phyloP scores from a whole-genome alignment of 2,113 vertebrate genomes.

The Bujurquina vittata region DNA sequence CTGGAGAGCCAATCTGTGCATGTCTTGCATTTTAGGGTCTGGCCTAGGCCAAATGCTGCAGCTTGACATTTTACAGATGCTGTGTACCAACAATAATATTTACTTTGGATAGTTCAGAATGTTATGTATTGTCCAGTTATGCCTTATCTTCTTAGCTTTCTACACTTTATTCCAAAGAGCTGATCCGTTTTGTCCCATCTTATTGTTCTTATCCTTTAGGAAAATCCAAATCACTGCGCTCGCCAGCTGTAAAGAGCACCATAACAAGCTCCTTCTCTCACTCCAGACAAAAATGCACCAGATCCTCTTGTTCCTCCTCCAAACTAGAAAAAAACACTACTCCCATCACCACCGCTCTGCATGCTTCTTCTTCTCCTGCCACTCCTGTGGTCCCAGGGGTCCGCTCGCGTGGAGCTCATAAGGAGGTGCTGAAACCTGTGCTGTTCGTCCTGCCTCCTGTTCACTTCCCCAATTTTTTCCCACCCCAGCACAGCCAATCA shows the following conservation, averaged over 20 bases:
- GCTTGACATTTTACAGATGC: neutral
- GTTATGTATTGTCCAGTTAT: neutral
- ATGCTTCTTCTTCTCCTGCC: neutral
- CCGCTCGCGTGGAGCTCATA: constrained; percentile 13
- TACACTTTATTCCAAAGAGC: neutral
- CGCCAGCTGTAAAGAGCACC: constrained; percentile 18
- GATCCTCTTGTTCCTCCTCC: neutral
- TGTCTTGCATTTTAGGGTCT: neutral
- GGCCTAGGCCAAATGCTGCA: neutral
- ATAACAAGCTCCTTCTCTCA: neutral
- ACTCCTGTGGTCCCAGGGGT: neutral
- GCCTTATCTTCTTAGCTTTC: neutral
- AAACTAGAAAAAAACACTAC: neutral
- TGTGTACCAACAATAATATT: neutral
- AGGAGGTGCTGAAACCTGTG: constrained; percentile 72
- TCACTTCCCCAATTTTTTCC: constrained; percentile 54
- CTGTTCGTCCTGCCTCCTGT: constrained; percentile 79
- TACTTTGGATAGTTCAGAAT: neutral
- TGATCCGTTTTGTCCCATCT: neutral
- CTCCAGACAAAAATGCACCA: constrained; percentile 2
- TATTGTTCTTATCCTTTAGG: constrained; percentile 35
- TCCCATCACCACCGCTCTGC: neutral
- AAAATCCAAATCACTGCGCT: constrained; percentile 20
- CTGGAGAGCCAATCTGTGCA: neutral
- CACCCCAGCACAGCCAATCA: neutral